Evolutionary conservation across 2,888 invertebrate species (phyloP).

Genomic region (Tromatobia lineatoria): DNA sequence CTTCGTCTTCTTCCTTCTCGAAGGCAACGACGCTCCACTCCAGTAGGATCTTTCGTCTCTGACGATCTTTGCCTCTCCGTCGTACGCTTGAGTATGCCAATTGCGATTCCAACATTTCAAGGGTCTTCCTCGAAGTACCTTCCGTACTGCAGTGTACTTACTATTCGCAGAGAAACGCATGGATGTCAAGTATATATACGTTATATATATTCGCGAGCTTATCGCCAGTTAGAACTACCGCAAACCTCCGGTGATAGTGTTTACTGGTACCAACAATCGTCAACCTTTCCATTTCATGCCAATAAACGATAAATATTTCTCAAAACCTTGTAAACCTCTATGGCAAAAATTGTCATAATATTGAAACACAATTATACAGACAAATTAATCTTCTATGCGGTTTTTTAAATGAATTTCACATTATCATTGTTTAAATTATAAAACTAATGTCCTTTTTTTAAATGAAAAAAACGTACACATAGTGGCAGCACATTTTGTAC

Average conservation of each 20-base stretch:
- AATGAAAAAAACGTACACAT: no score
- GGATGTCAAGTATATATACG: not conserved
- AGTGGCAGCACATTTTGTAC: no score
- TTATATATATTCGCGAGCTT: not conserved
- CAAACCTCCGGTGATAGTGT: not conserved
- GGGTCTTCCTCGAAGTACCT: constrained; percentile 12
- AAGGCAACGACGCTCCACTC: constrained; percentile 40
- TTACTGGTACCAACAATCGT: not conserved
- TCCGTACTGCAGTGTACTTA: not conserved
- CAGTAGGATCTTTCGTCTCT: constrained; percentile 17
- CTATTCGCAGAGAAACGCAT: not conserved
- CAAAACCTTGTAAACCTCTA: not conserved
- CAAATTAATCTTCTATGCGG: not conserved
- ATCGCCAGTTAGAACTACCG: not conserved
- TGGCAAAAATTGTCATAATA: not conserved
- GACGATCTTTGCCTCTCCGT: constrained; percentile 12
- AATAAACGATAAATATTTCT: not conserved
- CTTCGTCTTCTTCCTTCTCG: constrained; percentile 38
- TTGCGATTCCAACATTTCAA: constrained; percentile 4
- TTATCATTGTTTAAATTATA: no score
- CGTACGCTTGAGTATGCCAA: constrained; percentile 16
- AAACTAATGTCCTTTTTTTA: no score
- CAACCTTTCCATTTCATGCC: not conserved
- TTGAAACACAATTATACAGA: not conserved
- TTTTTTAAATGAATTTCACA: not conserved